Evolutionary conservation across 2,888 invertebrate species (phyloP).

Genomic region (Dryocosmus kuriphilus): DNA sequence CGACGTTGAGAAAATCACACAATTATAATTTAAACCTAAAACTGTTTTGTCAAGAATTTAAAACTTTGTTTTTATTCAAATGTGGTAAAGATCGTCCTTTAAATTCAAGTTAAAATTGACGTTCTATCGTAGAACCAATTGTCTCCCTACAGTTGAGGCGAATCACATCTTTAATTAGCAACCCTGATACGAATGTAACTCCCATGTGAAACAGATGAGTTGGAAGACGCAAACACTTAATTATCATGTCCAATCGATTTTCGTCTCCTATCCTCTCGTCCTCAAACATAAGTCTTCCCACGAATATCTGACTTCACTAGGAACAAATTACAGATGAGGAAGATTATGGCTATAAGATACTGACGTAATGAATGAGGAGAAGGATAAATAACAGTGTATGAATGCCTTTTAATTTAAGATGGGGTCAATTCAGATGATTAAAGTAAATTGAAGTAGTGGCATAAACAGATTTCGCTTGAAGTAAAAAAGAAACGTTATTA

Average conservation of each 20-base stretch:
- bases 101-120: constrained; percentile 2
- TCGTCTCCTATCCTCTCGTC: neutral
- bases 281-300: neutral
- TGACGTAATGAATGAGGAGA: neutral
- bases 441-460: neutral
- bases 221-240: neutral
- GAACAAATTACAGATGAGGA: neutral
- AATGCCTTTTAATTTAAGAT: neutral
- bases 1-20: neutral
- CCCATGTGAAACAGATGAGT: neutral
- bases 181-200: neutral
- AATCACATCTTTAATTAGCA: neutral
- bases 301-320: neutral
- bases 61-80: neutral
- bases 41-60: no score
- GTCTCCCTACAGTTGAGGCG: neutral
- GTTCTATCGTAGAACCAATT: neutral
- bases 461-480: neutral
- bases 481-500: neutral
- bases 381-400: neutral
- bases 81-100: neutral
- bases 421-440: neutral
- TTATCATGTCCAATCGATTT: neutral
- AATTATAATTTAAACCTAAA: neutral
- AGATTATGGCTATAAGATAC: neutral